A percentile compares a stretch with the other conserved stretches of the same genome.
Conservation (phyloP, 1,140 invertebrate species). For the Oedothorax gibbosus region DNA sequence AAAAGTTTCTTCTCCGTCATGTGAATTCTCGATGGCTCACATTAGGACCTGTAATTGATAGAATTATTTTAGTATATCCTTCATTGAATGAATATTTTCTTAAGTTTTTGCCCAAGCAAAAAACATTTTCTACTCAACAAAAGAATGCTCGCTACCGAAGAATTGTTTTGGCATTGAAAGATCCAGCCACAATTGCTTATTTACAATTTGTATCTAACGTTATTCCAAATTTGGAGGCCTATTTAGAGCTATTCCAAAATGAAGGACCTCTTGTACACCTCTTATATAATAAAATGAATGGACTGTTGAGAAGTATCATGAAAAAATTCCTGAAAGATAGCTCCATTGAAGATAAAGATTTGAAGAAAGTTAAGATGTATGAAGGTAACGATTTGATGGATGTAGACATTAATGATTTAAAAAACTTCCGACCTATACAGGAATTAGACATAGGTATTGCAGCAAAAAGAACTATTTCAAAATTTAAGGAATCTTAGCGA, state of each 20-base stretch:
- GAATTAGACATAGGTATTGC: not conserved
- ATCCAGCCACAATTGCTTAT: not conserved
- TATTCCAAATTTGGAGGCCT: not conserved
- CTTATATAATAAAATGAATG: not conserved
- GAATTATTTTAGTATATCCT: slow-evolving; percentile 12
- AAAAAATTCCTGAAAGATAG: not conserved
- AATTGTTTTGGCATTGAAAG: not conserved
- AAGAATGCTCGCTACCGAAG: not conserved
- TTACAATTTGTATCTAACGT: not conserved
- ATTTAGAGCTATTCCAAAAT: not conserved
- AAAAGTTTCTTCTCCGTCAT: slow-evolving; percentile 16
- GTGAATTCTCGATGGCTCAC: slow-evolving; percentile 8
- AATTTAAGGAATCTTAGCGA: not conserved
- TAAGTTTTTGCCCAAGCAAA: not conserved
- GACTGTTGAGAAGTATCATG: not conserved
- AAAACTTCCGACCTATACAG: not conserved
- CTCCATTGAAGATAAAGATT: not conserved
- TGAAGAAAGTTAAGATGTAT: not conserved
- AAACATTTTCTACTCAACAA: not conserved
- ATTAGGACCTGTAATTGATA: not conserved
- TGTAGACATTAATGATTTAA: not conserved
- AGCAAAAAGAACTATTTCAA: not conserved
- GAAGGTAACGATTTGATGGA: not conserved
- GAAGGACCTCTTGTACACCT: slow-evolving; percentile 10
- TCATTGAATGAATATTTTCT: not conserved